A percentile compares a stretch with the other conserved stretches of the same genome.
Conservation (phyloP, 2,113 vertebrate genomes). For the Manacus vitellinus region DNA sequence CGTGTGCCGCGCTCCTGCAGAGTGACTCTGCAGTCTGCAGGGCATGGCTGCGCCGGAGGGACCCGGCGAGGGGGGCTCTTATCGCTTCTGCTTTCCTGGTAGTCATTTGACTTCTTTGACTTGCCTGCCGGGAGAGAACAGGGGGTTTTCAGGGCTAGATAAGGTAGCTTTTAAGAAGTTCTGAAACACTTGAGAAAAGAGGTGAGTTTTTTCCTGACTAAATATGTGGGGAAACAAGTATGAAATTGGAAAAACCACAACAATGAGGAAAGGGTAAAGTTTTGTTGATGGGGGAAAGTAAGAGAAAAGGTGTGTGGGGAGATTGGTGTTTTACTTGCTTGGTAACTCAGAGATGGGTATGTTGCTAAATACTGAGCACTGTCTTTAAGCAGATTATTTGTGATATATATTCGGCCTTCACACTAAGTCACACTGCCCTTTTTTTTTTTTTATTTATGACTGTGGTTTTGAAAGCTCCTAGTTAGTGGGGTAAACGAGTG, state of each 20-base stretch:
- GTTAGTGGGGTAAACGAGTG: neutral
- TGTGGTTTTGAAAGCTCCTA: neutral
- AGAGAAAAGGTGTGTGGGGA: neutral
- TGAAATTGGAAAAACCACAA: constrained; percentile 24
- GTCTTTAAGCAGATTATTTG: neutral
- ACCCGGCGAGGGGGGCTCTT: neutral
- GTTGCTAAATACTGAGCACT: neutral
- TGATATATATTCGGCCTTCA: neutral
- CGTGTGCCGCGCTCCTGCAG: constrained; percentile 21
- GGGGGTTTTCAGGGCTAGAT: neutral
- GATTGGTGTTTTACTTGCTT: neutral
- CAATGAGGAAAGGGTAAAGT: neutral
- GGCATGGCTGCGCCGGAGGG: neutral
- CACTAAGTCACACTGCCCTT: neutral
- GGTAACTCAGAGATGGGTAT: neutral
- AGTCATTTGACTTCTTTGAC: neutral
- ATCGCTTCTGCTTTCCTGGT: neutral
- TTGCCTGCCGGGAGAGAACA: neutral
- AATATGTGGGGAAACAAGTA: neutral
- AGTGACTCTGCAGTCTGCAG: constrained; percentile 67
- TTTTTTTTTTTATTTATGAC: neutral
- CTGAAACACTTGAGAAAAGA: neutral
- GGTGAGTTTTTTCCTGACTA: neutral
- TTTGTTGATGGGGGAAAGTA: neutral
- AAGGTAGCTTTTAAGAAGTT: neutral